Evolutionary conservation across 1,140 invertebrate species (phyloP).

Genomic region (Lepidurus couesii): DNA sequence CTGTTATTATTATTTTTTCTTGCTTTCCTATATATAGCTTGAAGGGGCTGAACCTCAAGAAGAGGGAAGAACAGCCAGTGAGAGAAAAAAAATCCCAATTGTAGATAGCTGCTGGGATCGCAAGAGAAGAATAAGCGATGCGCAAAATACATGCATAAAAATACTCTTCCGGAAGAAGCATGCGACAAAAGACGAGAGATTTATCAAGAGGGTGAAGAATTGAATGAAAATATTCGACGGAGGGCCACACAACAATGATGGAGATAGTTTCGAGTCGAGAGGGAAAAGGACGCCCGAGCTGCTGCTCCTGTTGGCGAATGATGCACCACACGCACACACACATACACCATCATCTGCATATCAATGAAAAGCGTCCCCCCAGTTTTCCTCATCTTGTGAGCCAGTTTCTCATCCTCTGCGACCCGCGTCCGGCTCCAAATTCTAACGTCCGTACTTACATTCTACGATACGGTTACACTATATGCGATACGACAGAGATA

Average conservation of each 20-base stretch:
- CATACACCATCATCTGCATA: slow-evolving; percentile 2
- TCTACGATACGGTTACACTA: background rate
- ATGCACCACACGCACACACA: background rate
- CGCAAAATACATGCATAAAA: slow-evolving; percentile 22
- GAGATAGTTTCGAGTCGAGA: slow-evolving; percentile 14
- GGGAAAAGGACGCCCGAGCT: background rate
- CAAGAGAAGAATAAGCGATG: background rate
- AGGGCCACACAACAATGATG: background rate
- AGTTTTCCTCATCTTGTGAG: background rate
- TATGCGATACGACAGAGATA: background rate
- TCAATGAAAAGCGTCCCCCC: background rate
- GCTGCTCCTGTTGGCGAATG: slow-evolving; percentile 4
- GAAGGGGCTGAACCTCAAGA: background rate
- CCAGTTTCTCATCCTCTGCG: background rate
- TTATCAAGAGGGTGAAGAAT: background rate
- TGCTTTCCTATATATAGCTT: background rate
- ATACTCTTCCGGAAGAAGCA: background rate
- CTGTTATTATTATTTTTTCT: background rate
- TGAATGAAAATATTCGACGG: background rate
- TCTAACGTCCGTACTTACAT: background rate
- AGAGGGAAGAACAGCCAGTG: background rate
- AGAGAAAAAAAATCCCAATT: slow-evolving; percentile 5
- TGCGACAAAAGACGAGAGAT: background rate
- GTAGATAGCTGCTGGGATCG: background rate
- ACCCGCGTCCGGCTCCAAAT: background rate